Evolutionary conservation across 92 coral and sea anemone species (phyloP).

Genomic region (Zoanthus gigantus): DNA sequence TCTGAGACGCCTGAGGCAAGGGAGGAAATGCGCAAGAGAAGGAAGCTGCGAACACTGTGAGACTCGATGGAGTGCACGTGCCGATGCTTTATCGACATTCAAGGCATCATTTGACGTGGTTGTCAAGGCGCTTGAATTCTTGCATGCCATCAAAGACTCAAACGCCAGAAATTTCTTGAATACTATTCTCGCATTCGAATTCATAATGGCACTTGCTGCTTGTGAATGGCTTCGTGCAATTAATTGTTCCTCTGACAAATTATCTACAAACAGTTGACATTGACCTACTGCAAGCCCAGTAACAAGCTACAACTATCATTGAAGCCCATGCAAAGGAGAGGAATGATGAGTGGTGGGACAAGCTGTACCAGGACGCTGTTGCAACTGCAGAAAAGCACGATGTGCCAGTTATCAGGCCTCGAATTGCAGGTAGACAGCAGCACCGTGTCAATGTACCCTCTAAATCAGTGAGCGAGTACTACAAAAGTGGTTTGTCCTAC

Average conservation of each 20-base stretch:
- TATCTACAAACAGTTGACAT: slow-evolving; percentile 45
- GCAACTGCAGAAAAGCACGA: slow-evolving; percentile 39
- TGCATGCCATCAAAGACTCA: slow-evolving; percentile 30
- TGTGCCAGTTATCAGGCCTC: slow-evolving; percentile 37
- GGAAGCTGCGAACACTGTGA: slow-evolving; percentile 40
- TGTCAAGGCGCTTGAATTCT: slow-evolving; percentile 44
- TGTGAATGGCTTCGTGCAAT: slow-evolving; percentile 38
- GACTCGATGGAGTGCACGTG: slow-evolving; percentile 38
- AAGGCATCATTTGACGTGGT: slow-evolving; percentile 9
- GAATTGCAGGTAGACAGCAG: slow-evolving; percentile 43
- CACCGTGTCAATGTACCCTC: slow-evolving; percentile 34
- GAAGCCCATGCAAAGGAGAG: slow-evolving; percentile 39
- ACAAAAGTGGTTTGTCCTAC: too few species aligned
- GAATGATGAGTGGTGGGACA: slow-evolving; percentile 27
- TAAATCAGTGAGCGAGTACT: slow-evolving; percentile 31
- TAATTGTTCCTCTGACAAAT: slow-evolving; percentile 38
- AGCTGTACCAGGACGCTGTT: slow-evolving; percentile 38
- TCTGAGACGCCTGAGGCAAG: slow-evolving; percentile 33
- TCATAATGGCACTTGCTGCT: slow-evolving; percentile 45
- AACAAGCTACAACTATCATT: slow-evolving; percentile 24
- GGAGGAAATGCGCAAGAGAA: slow-evolving; percentile 34
- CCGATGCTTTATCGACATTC: slow-evolving; percentile 12
- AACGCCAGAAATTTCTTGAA: slow-evolving; percentile 45
- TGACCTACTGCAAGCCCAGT: slow-evolving; percentile 30
- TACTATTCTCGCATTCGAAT: slow-evolving; percentile 30